phyloP scores from a whole-genome alignment of 2,888 invertebrate genomes.

The Amblyteles armatorius region DNA sequence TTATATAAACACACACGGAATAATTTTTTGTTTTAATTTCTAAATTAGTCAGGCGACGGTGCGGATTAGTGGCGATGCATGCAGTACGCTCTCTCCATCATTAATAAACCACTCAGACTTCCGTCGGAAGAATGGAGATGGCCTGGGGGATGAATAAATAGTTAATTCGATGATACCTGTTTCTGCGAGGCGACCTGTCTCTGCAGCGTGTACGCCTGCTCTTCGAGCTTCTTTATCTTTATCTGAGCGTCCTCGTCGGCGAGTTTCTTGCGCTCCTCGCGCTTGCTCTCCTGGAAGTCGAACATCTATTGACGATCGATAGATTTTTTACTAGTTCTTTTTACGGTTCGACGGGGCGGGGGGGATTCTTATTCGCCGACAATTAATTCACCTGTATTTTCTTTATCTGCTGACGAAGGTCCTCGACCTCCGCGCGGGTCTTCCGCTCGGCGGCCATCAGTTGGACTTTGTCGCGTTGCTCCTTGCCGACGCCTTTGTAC shows the following conservation, averaged over 20 bases:
- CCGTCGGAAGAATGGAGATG: slow-evolving; percentile 14
- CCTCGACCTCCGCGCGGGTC: slow-evolving; percentile 95
- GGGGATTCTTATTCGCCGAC: slow-evolving; percentile 26
- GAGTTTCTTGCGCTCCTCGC: slow-evolving; percentile 95
- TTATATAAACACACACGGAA: slow-evolving; percentile 66
- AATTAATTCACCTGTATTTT: slow-evolving; percentile 89
- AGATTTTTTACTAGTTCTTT: slow-evolving; percentile 55
- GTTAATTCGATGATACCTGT: slow-evolving; percentile 85
- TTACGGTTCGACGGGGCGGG: slow-evolving; percentile 4
- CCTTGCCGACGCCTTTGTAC: slow-evolving; percentile 99
- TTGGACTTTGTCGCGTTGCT: slow-evolving; percentile 97
- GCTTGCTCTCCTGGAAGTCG: slow-evolving; percentile 91
- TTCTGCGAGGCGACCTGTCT: slow-evolving; percentile 95
- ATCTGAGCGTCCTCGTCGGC: slow-evolving; percentile 97
- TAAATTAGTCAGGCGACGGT: slow-evolving; percentile 72
- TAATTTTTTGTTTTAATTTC: slow-evolving; percentile 48
- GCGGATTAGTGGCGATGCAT: slow-evolving; percentile 76
- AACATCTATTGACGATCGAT: slow-evolving; percentile 68
- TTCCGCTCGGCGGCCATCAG: slow-evolving; percentile 98
- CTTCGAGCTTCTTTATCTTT: slow-evolving; percentile 97
- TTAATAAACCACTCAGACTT: slow-evolving; percentile 25
- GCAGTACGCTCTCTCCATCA: slow-evolving; percentile 66
- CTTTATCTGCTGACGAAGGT: slow-evolving; percentile 93
- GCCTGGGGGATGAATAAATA: background rate
- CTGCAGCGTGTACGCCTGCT: slow-evolving; percentile 96